These are phyloP conservation scores for Eurystomus gularis DNA, from an alignment of 2,113 vertebrate species.

Conservation along the genomic window DNA sequence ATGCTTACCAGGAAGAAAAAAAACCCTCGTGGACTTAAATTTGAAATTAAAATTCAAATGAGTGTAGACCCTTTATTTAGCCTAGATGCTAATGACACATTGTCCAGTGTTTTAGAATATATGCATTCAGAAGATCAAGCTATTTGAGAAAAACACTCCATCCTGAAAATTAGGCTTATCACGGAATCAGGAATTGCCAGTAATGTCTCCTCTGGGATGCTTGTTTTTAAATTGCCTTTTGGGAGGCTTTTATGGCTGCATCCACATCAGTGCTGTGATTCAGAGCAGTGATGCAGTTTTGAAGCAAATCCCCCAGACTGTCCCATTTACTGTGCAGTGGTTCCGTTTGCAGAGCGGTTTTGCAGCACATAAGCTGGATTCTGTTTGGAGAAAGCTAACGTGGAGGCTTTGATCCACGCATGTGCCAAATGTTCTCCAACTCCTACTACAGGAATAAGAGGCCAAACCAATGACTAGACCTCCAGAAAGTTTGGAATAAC, in stretches of 20 bases:
- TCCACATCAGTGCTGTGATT: conserved; percentile 31
- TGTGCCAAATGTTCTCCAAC: not conserved
- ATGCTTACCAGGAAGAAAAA: not conserved
- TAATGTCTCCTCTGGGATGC: conserved; percentile 62
- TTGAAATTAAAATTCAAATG: not conserved
- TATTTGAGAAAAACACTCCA: conserved; percentile 38
- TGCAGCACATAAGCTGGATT: not conserved
- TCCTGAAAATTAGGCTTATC: conserved; percentile 27
- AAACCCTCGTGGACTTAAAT: not conserved
- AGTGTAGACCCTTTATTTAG: not conserved
- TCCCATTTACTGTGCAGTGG: conserved; percentile 5
- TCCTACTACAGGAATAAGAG: not conserved
- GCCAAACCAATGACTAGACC: not conserved
- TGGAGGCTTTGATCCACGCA: not conserved
- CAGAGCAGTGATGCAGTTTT: conserved; percentile 21
- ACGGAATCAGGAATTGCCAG: conserved; percentile 42
- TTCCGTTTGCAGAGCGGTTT: conserved; percentile 5
- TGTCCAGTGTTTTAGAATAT: conserved; percentile 23
- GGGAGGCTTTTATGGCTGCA: conserved; percentile 57
- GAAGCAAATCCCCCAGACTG: conserved; percentile 29
- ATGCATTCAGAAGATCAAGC: not conserved
- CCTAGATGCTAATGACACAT: not conserved
- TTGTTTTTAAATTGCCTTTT: conserved; percentile 64
- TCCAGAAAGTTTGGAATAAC: conserved; percentile 3
- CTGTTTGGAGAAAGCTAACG: conserved; percentile 12